Percentiles rank a stretch among this genome's conserved stretches.
Evolutionary conservation across 2,113 vertebrate species (phyloP).

Genomic region (Mirza zaza): DNA sequence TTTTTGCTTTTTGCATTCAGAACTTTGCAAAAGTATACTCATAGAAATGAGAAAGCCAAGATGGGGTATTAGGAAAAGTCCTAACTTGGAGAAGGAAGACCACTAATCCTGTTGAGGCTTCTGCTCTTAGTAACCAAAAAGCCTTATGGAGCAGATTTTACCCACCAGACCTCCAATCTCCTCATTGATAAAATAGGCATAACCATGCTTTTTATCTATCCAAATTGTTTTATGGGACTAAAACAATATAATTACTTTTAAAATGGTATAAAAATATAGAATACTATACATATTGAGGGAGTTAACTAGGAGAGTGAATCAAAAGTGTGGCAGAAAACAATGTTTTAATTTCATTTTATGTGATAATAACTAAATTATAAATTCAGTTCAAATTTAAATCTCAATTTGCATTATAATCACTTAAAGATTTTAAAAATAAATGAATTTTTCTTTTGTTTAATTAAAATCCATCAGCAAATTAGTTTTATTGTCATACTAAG

Average conservation of each 20-base stretch:
- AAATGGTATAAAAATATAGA: neutral
- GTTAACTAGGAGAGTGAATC: neutral
- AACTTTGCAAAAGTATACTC: constrained; percentile 13
- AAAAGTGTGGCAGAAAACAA: constrained; percentile 6
- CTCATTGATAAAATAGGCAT: neutral
- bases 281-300: neutral
- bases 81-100: neutral
- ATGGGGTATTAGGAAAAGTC: neutral
- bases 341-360: constrained; percentile 38
- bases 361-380: neutral
- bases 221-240: neutral
- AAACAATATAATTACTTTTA: neutral
- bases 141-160: neutral
- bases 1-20: neutral
- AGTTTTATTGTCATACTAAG: neutral
- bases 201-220: neutral
- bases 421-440: neutral
- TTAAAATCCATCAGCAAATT: neutral
- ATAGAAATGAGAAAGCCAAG: neutral
- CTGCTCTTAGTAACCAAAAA: neutral
- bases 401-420: neutral
- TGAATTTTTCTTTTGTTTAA: neutral
- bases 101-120: neutral
- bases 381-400: neutral
- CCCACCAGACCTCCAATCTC: neutral